These are phyloP conservation scores for Hipparchia semele DNA, from an alignment of 2,888 invertebrate species.

Conservation along the genomic window DNA sequence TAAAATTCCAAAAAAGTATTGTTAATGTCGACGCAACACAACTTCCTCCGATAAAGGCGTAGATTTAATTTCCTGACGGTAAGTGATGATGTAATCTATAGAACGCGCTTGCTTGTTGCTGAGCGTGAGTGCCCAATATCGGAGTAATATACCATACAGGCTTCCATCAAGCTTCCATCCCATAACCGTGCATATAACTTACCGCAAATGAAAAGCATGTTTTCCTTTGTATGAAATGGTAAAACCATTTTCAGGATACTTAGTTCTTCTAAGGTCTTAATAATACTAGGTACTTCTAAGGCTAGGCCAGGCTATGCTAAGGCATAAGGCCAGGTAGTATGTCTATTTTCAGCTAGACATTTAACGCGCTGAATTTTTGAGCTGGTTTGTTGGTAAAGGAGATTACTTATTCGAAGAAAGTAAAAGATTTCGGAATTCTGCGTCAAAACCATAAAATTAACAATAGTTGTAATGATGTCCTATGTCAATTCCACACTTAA, in stretches of 20 bases:
- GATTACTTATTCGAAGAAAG: not conserved
- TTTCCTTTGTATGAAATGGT: not conserved
- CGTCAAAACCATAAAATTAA: too few species aligned
- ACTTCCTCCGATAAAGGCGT: not conserved
- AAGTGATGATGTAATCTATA: conserved; percentile 15
- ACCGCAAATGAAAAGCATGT: not conserved
- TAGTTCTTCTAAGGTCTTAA: too few species aligned
- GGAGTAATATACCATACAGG: not conserved
- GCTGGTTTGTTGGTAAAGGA: not conserved
- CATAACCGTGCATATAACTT: not conserved
- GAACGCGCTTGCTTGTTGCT: conserved; percentile 5
- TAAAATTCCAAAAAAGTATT: too few species aligned
- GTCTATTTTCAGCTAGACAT: too few species aligned
- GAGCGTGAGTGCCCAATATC: not conserved
- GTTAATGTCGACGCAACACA: not conserved
- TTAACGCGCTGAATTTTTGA: too few species aligned
- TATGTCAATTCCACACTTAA: too few species aligned
- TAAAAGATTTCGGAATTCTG: too few species aligned
- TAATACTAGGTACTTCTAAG: too few species aligned
- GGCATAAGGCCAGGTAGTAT: too few species aligned
- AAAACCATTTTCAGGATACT: too few species aligned
- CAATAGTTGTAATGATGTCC: too few species aligned
- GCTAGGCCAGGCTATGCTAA: too few species aligned
- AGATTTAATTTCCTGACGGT: conserved; percentile 17
- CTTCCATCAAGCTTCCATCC: not conserved